Percentiles rank a stretch among this genome's conserved stretches.
Conservation (phyloP, 2,797 vertebrate genomes). For the Squalus acanthias region DNA sequence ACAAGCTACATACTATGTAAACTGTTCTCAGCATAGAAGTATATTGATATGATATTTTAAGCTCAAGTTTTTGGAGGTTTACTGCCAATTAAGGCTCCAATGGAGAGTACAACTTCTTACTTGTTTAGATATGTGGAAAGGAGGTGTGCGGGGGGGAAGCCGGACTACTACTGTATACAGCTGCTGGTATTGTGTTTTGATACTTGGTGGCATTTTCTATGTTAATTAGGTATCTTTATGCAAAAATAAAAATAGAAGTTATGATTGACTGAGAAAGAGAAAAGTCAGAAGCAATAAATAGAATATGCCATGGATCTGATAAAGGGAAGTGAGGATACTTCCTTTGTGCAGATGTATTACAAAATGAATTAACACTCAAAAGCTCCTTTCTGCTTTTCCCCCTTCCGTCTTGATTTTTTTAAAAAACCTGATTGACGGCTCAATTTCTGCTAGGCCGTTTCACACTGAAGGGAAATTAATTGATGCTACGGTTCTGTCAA, state of each 20-base stretch:
- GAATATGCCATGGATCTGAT: neutral
- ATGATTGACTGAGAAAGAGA: neutral
- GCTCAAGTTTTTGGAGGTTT: neutral
- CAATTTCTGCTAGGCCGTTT: neutral
- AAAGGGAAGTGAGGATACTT: neutral
- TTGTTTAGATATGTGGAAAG: neutral
- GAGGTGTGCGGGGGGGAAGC: neutral
- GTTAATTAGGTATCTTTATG: neutral
- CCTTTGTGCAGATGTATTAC: neutral
- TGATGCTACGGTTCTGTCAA: neutral
- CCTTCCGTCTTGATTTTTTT: neutral
- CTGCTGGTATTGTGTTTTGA: neutral
- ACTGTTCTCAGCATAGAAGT: neutral
- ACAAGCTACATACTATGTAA: neutral
- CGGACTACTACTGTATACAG: neutral
- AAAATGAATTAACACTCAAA: neutral
- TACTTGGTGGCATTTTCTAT: neutral
- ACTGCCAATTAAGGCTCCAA: neutral
- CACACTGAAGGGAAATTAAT: neutral
- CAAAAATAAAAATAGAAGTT: neutral
- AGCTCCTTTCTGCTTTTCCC: neutral
- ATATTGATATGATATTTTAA: neutral
- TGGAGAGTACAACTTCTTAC: neutral
- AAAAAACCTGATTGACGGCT: neutral
- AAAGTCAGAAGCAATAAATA: neutral